Evolutionary conservation across 2,888 invertebrate genomes (phyloP).

Genomic region (Andrena flavipes): DNA sequence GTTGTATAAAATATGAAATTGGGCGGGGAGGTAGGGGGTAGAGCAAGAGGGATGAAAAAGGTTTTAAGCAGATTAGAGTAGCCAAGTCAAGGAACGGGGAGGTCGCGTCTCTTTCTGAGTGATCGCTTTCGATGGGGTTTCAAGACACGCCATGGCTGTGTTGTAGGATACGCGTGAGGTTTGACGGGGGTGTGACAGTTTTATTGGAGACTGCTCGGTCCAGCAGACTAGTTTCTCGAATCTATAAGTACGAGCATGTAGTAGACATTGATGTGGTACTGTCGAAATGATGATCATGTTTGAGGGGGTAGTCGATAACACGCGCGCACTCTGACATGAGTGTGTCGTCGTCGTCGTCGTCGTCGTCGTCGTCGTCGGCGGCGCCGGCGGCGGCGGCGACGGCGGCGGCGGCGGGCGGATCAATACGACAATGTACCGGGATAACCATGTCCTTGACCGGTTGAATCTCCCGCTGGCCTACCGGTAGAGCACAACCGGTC

Average conservation of each 20-base stretch:
- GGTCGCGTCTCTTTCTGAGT: too few species aligned
- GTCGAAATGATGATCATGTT: slow-evolving; percentile 23
- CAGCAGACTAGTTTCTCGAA: too few species aligned
- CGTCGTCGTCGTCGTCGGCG: too few species aligned
- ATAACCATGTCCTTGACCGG: slow-evolving; percentile 82
- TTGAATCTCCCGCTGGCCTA: slow-evolving; percentile 58
- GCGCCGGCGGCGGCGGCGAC: too few species aligned
- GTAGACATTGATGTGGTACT: neutral
- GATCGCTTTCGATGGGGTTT: neutral
- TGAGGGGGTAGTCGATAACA: slow-evolving; percentile 19
- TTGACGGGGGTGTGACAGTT: neutral
- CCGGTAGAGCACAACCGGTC: neutral
- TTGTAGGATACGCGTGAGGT: neutral
- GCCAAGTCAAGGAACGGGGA: too few species aligned
- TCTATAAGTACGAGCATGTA: neutral
- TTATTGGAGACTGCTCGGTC: neutral
- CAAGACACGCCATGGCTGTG: neutral
- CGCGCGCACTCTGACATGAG: slow-evolving; percentile 57
- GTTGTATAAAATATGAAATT: too few species aligned
- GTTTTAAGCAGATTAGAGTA: too few species aligned
- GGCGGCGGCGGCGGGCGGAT: slow-evolving; percentile 67
- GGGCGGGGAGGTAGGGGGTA: too few species aligned
- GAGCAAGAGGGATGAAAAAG: too few species aligned
- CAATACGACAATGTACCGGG: slow-evolving; percentile 81
- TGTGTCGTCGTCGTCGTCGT: too few species aligned